Conservation (phyloP, 2,113 vertebrate species). For the Sapajus apella region DNA sequence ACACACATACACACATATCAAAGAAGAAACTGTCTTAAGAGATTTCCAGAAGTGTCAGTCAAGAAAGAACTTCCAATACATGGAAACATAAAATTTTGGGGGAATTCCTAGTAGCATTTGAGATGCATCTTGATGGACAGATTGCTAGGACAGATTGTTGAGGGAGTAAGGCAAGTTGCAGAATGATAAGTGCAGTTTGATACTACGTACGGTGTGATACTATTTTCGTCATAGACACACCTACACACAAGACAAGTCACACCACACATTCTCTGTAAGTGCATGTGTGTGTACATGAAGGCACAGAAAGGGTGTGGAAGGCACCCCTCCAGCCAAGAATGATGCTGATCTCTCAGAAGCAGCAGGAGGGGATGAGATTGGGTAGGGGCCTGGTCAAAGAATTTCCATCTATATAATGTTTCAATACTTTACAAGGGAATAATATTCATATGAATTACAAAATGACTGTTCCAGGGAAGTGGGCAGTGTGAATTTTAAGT, state of each 20-base stretch:
- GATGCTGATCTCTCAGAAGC: background rate
- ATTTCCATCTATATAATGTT: background rate
- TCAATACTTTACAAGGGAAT: background rate
- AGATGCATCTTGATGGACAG: slow-evolving; percentile 49
- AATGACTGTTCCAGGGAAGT: background rate
- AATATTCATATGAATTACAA: background rate
- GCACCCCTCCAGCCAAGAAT: background rate
- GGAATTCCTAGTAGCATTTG: slow-evolving; percentile 33
- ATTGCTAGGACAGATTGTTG: slow-evolving; percentile 56
- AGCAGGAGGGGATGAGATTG: no score
- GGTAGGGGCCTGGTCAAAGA: background rate
- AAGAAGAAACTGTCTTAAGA: background rate
- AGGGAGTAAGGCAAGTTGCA: slow-evolving; percentile 27
- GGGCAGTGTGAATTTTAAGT: background rate
- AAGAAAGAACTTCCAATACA: background rate
- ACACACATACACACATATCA: background rate
- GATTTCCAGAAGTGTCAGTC: background rate
- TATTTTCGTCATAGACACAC: slow-evolving; percentile 54
- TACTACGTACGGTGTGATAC: slow-evolving; percentile 49
- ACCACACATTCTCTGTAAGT: background rate
- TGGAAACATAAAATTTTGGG: background rate
- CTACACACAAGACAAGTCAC: slow-evolving; percentile 48
- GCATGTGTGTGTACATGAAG: background rate
- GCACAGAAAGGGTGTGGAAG: background rate
- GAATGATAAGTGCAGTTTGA: slow-evolving; percentile 50